A percentile compares a stretch with the other conserved stretches of the same genome.
Conservation (phyloP, 1,140 invertebrate species). For the Wiebesia pumilae region DNA sequence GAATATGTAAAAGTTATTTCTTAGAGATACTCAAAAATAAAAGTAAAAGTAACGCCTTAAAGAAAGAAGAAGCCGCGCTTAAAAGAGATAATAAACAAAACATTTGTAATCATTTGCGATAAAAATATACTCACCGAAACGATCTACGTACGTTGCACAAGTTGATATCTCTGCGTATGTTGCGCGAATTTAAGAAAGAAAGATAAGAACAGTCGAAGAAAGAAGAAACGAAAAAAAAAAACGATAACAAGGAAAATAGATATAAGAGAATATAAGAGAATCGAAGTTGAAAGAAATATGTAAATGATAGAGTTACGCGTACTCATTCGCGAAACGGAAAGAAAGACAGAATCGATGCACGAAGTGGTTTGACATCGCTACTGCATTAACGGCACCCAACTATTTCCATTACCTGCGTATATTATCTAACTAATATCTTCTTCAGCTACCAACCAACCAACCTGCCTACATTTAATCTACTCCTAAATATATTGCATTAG, state of each 20-base stretch:
- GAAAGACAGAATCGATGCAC: constrained; percentile 10
- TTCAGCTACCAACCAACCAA: constrained; percentile 54
- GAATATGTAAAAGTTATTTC: neutral
- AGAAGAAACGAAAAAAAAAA: constrained; percentile 26
- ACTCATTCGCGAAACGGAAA: neutral
- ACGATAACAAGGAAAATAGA: constrained; percentile 32
- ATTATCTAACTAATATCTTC: constrained; percentile 61
- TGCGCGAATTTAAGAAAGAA: constrained; percentile 30
- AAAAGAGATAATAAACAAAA: constrained; percentile 3
- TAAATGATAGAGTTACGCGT: constrained; percentile 30
- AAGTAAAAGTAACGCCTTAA: neutral
- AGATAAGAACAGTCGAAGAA: constrained; percentile 5
- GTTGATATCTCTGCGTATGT: constrained; percentile 22
- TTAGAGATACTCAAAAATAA: neutral
- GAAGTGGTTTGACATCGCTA: constrained; percentile 66
- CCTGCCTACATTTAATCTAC: constrained; percentile 27
- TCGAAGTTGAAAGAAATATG: constrained; percentile 44
- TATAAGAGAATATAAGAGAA: constrained; percentile 11
- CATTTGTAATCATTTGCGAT: neutral
- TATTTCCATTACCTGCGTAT: constrained; percentile 68
- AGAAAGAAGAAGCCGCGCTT: neutral
- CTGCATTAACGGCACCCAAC: constrained; percentile 72
- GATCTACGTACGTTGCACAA: constrained; percentile 1
- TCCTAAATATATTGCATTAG: constrained; percentile 28
- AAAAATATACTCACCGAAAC: constrained; percentile 22